Evolutionary conservation across 2,113 vertebrate species (phyloP).

Genomic region (Lynx canadensis): DNA sequence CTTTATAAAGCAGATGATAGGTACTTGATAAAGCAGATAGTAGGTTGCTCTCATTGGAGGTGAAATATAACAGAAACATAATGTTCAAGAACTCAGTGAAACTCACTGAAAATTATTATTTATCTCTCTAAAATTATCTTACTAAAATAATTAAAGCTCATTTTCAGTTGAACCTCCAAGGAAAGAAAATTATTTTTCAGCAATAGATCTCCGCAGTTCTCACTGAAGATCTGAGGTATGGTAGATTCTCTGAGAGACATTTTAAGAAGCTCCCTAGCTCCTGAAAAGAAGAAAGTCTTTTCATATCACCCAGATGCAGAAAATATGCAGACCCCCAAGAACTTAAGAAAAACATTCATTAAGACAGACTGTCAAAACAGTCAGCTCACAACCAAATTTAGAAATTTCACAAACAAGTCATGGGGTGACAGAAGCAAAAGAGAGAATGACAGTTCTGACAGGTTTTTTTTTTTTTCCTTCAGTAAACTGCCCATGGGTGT

Average conservation of each 20-base stretch:
- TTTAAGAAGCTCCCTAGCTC: constrained; percentile 17
- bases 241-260: not conserved
- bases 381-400: constrained; percentile 72
- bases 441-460: constrained; percentile 66
- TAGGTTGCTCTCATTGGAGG: not conserved
- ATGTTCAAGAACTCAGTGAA: not conserved
- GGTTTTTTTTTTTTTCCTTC: not conserved
- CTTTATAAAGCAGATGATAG: not conserved
- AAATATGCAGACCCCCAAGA: constrained; percentile 67
- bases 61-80: not conserved
- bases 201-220: not conserved
- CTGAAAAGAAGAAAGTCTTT: constrained; percentile 53
- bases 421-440: constrained; percentile 51
- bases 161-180: not conserved
- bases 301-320: constrained; percentile 26
- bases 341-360: constrained; percentile 68
- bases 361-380: constrained; percentile 72
- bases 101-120: constrained; percentile 1
- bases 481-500: not conserved
- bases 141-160: constrained; percentile 21
- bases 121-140: not conserved
- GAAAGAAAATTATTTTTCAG: constrained; percentile 34
- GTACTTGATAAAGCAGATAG: not conserved
- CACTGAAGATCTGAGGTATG: not conserved
- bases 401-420: constrained; percentile 70